phyloP scores from a whole-genome alignment of 2,113 vertebrate species.

The Hydrolagus affinis region DNA sequence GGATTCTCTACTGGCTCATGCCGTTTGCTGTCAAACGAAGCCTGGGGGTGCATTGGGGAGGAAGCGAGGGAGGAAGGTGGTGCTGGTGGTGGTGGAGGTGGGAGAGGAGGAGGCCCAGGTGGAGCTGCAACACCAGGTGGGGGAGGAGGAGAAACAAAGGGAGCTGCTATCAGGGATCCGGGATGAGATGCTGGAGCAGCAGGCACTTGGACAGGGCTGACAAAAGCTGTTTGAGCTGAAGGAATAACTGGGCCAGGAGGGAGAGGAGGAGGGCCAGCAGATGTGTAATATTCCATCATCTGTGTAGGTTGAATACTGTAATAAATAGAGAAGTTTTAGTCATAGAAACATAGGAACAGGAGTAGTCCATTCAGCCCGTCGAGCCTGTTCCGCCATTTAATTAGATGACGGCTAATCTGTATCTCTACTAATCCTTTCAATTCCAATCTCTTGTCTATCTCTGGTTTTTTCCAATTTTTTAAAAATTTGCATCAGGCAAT shows the following conservation, averaged over 20 bases:
- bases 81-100: constrained; percentile 70
- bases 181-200: constrained; percentile 53
- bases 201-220: constrained; percentile 74
- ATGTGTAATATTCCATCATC: constrained; percentile 79
- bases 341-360: no score
- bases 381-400: no score
- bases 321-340: neutral
- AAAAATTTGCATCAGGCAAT: neutral
- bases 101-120: constrained; percentile 60
- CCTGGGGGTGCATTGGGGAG: constrained; percentile 64
- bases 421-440: no score
- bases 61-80: constrained; percentile 58
- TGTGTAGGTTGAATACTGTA: constrained; percentile 65
- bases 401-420: no score
- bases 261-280: constrained; percentile 70
- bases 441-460: no score
- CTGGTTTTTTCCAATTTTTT: neutral
- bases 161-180: constrained; percentile 44
- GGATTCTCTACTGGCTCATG: constrained; percentile 49
- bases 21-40: constrained; percentile 48
- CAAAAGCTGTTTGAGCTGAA: constrained; percentile 87
- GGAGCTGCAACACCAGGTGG: constrained; percentile 62
- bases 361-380: no score
- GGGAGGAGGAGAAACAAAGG: constrained; percentile 59
- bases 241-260: constrained; percentile 81